Evolutionary conservation across 2,113 vertebrate species (phyloP).

Genomic region (Eublepharis macularius): DNA sequence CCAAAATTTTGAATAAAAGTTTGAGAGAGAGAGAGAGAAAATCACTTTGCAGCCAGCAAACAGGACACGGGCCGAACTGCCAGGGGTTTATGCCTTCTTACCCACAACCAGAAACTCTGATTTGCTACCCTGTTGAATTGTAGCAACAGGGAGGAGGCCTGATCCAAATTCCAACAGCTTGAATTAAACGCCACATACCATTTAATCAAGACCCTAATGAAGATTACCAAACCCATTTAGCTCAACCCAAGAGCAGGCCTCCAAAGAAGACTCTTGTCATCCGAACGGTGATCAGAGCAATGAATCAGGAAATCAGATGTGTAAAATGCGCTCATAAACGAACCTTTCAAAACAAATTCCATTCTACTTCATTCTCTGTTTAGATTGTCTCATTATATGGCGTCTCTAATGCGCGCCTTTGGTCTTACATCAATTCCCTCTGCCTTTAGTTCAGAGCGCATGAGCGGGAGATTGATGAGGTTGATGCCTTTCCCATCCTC

Average conservation of each 20-base stretch:
- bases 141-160: background rate
- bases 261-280: background rate
- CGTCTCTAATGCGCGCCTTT: constrained; percentile 21
- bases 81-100: too few species aligned
- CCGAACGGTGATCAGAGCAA: background rate
- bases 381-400: constrained; percentile 32
- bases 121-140: too few species aligned
- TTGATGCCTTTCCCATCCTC: constrained; percentile 23
- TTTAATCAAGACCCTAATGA: background rate
- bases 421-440: constrained; percentile 32
- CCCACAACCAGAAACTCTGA: too few species aligned
- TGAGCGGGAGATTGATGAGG: constrained; percentile 31
- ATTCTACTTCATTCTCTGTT: constrained; percentile 37
- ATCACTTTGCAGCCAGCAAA: too few species aligned
- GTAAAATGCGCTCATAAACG: constrained; percentile 3
- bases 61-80: too few species aligned
- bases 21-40: too few species aligned
- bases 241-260: background rate
- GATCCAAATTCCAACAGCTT: background rate
- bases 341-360: constrained; percentile 29
- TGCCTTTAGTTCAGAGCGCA: constrained; percentile 8
- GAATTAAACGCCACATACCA: background rate
- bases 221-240: background rate
- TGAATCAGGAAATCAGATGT: background rate
- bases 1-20: too few species aligned